Evolutionary conservation across 2,797 vertebrate species (phyloP).

Genomic region (Hippopotamyrus pictus): DNA sequence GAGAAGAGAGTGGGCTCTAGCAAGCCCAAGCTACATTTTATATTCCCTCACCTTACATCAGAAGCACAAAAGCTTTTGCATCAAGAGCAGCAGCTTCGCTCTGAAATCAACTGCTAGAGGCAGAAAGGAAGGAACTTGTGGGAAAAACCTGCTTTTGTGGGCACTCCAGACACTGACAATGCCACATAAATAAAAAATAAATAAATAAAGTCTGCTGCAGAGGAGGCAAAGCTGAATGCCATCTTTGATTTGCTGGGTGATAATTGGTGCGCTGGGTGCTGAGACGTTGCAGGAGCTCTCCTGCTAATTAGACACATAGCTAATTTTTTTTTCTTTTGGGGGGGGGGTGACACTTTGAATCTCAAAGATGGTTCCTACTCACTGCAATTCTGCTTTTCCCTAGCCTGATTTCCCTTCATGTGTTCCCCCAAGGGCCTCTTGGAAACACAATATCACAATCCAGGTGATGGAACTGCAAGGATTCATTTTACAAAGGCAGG

Average conservation of each 20-base stretch:
- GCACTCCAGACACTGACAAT: not conserved
- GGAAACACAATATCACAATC: not conserved
- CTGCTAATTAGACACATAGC: not conserved
- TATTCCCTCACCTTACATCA: conserved; percentile 2
- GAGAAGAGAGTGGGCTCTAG: not conserved
- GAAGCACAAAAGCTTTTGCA: conserved; percentile 4
- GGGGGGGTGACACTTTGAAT: conserved; percentile 26
- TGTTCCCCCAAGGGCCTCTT: not conserved
- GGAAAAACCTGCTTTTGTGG: not conserved
- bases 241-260: conserved; percentile 14
- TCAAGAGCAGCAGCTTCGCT: not conserved
- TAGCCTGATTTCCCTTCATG: not conserved
- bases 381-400: conserved; percentile 29
- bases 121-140: not conserved
- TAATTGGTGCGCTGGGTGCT: not conserved
- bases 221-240: not conserved
- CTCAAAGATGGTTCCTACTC: conserved; percentile 32
- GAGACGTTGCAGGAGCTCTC: not conserved
- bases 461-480: conserved; percentile 3
- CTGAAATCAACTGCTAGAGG: conserved; percentile 17
- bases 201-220: not conserved
- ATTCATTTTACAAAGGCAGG: conserved; percentile 32
- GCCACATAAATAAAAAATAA: not conserved
- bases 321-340: not conserved
- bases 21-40: not conserved